phyloP scores from a whole-genome alignment of 2,113 vertebrate genomes.

The Xenopus tropicalis region DNA sequence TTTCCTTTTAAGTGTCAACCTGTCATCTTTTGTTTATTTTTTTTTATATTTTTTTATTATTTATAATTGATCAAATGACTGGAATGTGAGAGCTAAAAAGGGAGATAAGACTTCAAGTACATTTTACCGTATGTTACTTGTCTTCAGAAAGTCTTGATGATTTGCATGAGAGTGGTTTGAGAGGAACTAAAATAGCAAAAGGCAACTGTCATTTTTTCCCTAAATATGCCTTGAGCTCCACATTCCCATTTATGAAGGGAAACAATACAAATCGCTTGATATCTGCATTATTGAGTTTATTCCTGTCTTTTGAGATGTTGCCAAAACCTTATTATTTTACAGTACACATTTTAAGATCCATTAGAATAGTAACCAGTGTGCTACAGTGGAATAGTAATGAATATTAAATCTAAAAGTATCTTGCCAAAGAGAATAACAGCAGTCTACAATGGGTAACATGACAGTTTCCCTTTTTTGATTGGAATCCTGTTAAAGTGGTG shows the following conservation, averaged over 20 bases:
- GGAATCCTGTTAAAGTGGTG: too few relatives aligned
- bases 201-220: not conserved
- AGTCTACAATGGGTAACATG: too few relatives aligned
- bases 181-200: conserved; percentile 7
- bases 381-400: too few relatives aligned
- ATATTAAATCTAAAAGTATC: too few relatives aligned
- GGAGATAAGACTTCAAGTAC: not conserved
- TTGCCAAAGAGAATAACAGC: too few relatives aligned
- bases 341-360: not conserved
- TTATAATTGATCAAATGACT: conserved; percentile 32
- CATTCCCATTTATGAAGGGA: conserved; percentile 16
- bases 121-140: not conserved
- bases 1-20: conserved; percentile 21
- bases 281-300: conserved; percentile 5
- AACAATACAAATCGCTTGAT: not conserved
- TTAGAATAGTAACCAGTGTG: not conserved
- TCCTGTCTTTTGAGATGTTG: not conserved
- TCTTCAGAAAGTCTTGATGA: conserved; percentile 18
- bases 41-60: not conserved
- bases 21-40: conserved; percentile 31
- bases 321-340: not conserved
- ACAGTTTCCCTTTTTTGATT: too few relatives aligned
- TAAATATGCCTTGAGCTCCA: not conserved
- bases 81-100: conserved; percentile 9
- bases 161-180: conserved; percentile 23